A percentile compares a stretch with the other conserved stretches of the same genome.
These are phyloP conservation scores for Nymphalis polychloros DNA, from an alignment of 2,888 invertebrate genomes.

Conservation along the genomic window DNA sequence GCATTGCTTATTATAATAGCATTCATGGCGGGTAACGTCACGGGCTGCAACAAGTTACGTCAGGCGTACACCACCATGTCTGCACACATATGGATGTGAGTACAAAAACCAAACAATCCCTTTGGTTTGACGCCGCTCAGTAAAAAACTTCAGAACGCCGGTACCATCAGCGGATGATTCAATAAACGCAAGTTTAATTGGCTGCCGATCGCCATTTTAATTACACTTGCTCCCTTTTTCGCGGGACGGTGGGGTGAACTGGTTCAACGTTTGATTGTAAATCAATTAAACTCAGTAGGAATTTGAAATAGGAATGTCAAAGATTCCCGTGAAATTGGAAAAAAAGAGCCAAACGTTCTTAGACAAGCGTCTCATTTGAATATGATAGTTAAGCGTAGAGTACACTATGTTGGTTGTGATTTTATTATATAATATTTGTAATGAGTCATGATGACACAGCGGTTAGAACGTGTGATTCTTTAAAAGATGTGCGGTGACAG, in stretches of 20 bases:
- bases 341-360: neutral
- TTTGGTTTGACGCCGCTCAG: constrained; percentile 52
- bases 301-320: neutral
- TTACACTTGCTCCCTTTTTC: constrained; percentile 61
- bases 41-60: neutral
- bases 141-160: constrained; percentile 49
- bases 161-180: constrained; percentile 64
- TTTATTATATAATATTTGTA: too few species aligned
- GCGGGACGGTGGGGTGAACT: constrained; percentile 30
- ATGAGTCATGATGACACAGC: too few species aligned
- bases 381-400: constrained; percentile 24
- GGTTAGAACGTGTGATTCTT: too few species aligned
- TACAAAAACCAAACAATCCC: constrained; percentile 54
- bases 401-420: constrained; percentile 12
- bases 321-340: constrained; percentile 6
- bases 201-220: constrained; percentile 66
- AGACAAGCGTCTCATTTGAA: constrained; percentile 24
- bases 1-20: neutral
- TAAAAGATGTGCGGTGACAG: too few species aligned
- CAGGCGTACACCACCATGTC: constrained; percentile 13
- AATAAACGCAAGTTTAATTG: constrained; percentile 71
- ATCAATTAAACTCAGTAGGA: constrained; percentile 6
- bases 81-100: constrained; percentile 37
- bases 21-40: neutral
- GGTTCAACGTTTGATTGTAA: neutral